Base-by-base conservation (phyloP, 2,888 invertebrate species). In the Acanthosoma haemorrhoidale region DNA sequence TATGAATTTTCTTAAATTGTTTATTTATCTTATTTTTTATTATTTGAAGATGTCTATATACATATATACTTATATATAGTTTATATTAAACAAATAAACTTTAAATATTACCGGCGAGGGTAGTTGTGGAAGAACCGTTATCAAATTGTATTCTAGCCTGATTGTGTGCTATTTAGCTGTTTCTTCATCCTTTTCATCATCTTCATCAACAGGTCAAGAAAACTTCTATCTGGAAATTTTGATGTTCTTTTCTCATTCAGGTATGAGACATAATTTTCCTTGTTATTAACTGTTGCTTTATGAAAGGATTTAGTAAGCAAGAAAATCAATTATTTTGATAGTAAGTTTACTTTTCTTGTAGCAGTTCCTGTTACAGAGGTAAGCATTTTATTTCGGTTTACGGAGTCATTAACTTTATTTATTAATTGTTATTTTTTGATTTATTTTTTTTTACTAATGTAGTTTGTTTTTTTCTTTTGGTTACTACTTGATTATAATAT, bases 151-250 rank as follows among this genome's bases (percentile, higher is more conserved):
- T 67, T 32, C 29, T 70, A 67, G 72, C 70, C 64, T 72, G 70
- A 60, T 70, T 68, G 70, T 72, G 70, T 72, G 72, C 68, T 68
- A 72, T 70, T 70, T 72, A 72, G 72, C 68, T 69, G 70, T 72
- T n/a, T n/a, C 72, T 70, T 61, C 72, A 41, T 57, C 70, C 51
- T 63, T n/a, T n/a, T n/a, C n/a, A n/a, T n/a, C n/a, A n/a, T n/a
- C n/a, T n/a, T 43, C 67, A 32, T 25, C 25, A 34, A 43, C 67
- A 32, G 34, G 67, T 15, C 21, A 67, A 57, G 51, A 51, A 39
- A 32, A 31, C 57, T 15, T 39, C 38, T 29, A 51, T 51, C 67
- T 51, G 31, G 21, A 51, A 16, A 43, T 29, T 67, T 57, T 31
- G 21, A 25, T 36, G 31, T 36, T 43, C 51, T 57, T 59, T 67